These are phyloP conservation scores for Parasteatoda tepidariorum DNA, from an alignment of 1,140 invertebrate species.

Conservation along the genomic window DNA sequence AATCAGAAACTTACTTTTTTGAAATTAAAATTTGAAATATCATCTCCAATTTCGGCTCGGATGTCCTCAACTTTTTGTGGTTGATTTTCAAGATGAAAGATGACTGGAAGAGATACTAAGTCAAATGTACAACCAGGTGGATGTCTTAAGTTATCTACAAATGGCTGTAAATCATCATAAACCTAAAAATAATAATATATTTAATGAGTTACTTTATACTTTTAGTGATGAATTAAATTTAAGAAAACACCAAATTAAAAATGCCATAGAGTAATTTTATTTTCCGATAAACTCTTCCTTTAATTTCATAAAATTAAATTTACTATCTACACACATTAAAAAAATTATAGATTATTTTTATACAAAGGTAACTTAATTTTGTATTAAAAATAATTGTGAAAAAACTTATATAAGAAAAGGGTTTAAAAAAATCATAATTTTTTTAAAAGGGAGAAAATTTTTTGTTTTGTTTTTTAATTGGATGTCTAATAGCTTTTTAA, in stretches of 20 bases:
- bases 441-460: neutral
- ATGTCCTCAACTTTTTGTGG: conserved; percentile 79
- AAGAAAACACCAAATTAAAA: conserved; percentile 4
- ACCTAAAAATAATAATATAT: conserved; percentile 65
- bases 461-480: too few relatives aligned
- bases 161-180: conserved; percentile 67
- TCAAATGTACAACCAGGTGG: conserved; percentile 68
- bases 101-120: conserved; percentile 83
- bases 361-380: too few relatives aligned
- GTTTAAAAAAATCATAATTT: neutral
- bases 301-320: neutral
- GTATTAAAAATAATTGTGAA: too few relatives aligned
- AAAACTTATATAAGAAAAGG: too few relatives aligned
- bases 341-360: too few relatives aligned
- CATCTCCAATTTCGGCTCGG: conserved; percentile 76
- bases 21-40: conserved; percentile 78
- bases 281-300: neutral
- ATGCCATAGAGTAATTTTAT: neutral
- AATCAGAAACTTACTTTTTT: conserved; percentile 53
- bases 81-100: conserved; percentile 83
- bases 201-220: neutral
- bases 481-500: too few relatives aligned
- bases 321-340: neutral
- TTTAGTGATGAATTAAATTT: too few relatives aligned
- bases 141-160: conserved; percentile 63